Conservation (phyloP, 2,888 invertebrate species). For the Caenorhabditis japonica region DNA sequence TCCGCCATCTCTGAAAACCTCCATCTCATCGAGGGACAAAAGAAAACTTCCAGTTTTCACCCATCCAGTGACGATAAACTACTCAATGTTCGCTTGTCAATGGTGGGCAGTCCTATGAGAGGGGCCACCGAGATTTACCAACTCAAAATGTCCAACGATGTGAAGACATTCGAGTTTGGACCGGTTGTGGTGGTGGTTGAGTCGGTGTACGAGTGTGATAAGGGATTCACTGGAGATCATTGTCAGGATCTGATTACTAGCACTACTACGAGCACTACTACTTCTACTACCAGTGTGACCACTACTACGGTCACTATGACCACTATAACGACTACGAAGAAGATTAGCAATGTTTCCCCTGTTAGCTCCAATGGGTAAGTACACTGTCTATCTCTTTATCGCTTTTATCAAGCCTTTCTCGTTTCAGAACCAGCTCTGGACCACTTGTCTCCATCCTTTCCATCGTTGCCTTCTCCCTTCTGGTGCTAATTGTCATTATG, state of each 20-base stretch:
- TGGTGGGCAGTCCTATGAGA: not conserved
- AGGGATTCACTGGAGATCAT: conserved; percentile 9
- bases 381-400: not conserved
- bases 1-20: conserved; percentile 1
- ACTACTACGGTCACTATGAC: not conserved
- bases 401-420: not conserved
- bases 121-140: not conserved
- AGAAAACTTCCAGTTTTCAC: conserved; percentile 22
- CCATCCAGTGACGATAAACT: not conserved
- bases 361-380: conserved; percentile 2
- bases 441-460: not conserved
- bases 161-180: not conserved
- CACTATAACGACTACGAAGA: not conserved
- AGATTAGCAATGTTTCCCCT: not conserved
- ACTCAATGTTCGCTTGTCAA: not conserved
- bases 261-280: not conserved
- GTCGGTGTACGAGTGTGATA: conserved; percentile 12
- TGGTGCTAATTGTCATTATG: conserved; percentile 6
- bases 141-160: not conserved
- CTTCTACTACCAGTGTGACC: not conserved
- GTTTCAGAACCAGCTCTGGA: not conserved
- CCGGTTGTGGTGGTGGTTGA: conserved; percentile 5
- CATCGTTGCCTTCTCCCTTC: not conserved
- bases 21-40: conserved; percentile 8
- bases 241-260: not conserved